Evolutionary conservation across 2,113 vertebrate genomes (phyloP).

Genomic region (Phalacrocorax aristotelis): DNA sequence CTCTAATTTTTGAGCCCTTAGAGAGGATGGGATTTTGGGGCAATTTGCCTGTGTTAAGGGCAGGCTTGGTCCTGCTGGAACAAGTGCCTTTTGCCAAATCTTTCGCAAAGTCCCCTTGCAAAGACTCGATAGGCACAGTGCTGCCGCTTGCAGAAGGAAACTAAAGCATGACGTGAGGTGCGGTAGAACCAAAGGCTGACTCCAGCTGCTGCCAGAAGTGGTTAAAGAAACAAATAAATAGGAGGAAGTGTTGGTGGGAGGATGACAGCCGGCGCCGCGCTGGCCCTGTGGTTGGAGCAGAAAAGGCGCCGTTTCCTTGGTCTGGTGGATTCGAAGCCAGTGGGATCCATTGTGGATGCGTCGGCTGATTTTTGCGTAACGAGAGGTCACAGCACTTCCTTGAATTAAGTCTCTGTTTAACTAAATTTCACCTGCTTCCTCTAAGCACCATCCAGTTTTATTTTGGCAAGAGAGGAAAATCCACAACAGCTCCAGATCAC

Average conservation of each 20-base stretch:
- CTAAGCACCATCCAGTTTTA: neutral
- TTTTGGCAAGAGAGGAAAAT: neutral
- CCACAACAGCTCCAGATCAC: rapidly evolving
- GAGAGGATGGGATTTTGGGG: neutral
- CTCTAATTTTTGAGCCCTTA: neutral
- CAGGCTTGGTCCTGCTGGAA: neutral
- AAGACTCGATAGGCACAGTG: neutral
- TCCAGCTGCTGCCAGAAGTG: neutral
- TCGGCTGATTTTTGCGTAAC: rapidly evolving
- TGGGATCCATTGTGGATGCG: neutral
- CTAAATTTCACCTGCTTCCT: neutral
- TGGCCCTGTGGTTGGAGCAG: neutral
- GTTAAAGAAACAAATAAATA: neutral
- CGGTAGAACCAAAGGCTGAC: neutral
- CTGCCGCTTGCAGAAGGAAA: neutral
- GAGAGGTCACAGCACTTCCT: neutral
- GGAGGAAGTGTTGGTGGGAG: neutral
- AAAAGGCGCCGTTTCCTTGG: neutral
- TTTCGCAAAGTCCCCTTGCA: neutral
- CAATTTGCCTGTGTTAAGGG: neutral
- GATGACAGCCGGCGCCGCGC: rapidly evolving
- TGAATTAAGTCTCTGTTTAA: neutral
- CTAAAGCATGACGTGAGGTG: neutral
- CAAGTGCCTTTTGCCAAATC: neutral
- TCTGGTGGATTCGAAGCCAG: neutral